These are phyloP conservation scores for Psephotus haematonotus DNA, from an alignment of 2,113 vertebrate species.

Conservation along the genomic window DNA sequence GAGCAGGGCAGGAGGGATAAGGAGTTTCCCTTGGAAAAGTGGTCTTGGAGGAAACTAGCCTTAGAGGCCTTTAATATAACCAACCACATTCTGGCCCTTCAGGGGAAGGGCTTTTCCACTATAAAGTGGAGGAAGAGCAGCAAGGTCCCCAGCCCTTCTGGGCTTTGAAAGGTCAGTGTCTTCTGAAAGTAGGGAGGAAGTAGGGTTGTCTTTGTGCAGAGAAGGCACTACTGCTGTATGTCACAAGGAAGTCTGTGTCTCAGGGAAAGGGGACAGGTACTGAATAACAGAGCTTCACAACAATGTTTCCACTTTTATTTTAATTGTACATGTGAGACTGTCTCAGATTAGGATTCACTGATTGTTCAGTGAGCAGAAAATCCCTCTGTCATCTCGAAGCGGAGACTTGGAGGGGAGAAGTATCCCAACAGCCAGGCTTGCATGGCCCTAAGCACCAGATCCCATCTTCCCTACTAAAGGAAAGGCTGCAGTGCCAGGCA, in stretches of 20 bases:
- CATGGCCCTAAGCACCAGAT: neutral
- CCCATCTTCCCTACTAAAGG: neutral
- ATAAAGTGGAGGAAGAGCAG: neutral
- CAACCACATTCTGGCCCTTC: neutral
- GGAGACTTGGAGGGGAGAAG: neutral
- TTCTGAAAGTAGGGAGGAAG: neutral
- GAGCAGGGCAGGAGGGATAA: neutral
- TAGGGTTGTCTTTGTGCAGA: neutral
- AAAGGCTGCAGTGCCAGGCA: neutral
- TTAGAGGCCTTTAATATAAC: neutral
- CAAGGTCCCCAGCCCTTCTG: neutral
- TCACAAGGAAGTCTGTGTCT: neutral
- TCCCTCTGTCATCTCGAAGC: neutral
- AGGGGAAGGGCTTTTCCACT: neutral
- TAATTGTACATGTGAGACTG: neutral
- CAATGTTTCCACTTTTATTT: conserved; percentile 26
- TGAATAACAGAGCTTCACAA: neutral
- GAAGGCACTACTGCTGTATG: neutral
- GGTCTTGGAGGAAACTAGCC: neutral
- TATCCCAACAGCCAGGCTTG: neutral
- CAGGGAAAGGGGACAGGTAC: neutral
- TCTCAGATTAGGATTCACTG: neutral
- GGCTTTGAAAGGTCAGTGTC: neutral
- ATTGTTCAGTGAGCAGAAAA: neutral
- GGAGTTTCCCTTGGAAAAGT: neutral